These are phyloP conservation scores for Amiota mariae DNA, from an alignment of 2,888 invertebrate genomes.

Conservation along the genomic window DNA sequence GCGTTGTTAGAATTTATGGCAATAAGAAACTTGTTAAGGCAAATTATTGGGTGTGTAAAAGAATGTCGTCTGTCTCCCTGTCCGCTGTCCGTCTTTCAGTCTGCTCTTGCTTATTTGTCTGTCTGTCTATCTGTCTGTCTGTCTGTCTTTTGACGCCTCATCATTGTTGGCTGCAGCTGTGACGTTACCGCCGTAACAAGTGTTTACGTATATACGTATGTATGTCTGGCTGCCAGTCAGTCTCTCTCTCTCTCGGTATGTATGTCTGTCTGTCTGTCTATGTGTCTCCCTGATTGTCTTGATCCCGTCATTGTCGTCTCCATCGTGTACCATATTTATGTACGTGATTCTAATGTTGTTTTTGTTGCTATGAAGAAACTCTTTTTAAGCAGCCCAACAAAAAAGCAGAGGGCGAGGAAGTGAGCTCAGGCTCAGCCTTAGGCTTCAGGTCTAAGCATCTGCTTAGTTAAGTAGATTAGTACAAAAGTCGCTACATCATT, in stretches of 20 bases:
- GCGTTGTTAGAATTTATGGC: constrained; percentile 66
- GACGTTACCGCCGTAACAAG: constrained; percentile 47
- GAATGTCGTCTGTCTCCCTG: neutral
- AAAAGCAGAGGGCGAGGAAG: no score
- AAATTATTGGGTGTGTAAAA: constrained; percentile 62
- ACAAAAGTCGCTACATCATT: neutral
- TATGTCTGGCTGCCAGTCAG: neutral
- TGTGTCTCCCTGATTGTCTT: neutral
- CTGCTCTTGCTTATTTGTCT: no score
- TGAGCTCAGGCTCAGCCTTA: no score
- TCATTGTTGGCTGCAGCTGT: neutral
- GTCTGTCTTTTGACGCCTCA: neutral
- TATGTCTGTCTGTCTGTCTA: no score
- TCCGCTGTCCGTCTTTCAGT: no score
- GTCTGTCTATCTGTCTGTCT: no score
- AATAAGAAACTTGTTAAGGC: constrained; percentile 67
- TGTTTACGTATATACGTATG: constrained; percentile 30
- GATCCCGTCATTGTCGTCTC: neutral
- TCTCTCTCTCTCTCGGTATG: neutral
- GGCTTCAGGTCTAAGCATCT: constrained; percentile 38
- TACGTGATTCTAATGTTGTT: constrained; percentile 12
- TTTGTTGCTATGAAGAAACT: constrained; percentile 32
- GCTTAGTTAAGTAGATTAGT: constrained; percentile 62
- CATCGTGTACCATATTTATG: constrained; percentile 32
- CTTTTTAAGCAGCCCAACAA: constrained; percentile 40